Evolutionary conservation across 2,797 vertebrate genomes (phyloP), one percentile per base, ranked within the genome.

Genomic region (Centropyge bicolor): DNA sequence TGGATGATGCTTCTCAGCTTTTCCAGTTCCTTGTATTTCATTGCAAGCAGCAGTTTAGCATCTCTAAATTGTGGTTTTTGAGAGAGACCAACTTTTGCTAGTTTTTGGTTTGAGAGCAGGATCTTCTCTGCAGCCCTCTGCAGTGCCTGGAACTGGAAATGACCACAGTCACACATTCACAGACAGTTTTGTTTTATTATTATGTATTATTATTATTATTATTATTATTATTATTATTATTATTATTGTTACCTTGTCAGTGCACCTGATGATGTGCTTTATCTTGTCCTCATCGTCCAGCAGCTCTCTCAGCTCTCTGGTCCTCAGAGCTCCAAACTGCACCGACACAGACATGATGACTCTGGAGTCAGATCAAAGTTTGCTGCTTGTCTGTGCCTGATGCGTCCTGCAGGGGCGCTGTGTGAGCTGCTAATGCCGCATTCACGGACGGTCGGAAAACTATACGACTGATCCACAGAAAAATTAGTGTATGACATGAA

Each of bases 201-300:
- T 31, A 31, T 31, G n/a, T 4, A 31, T 31, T 4, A 31, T 31
- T 31, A 31, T 31, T 4, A 31, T 31, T 31, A 31, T 31, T 31
- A 31, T 2, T 4, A 31, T 31, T 31, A 31, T 31, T 31, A 31
- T 31, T 31, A 31, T 31, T 4, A 31, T 31, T 31, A 4, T 31
- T 31, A 31, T 2, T 31, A 31, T 31, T 31, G 4, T 31, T 31
- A 93, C 93, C 91, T 91, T 92, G 31, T 88, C 81, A 46, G 80
- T 89, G 36, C 75, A 38, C 20, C 70, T 82, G 76, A 89, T 48
- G 4, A 83, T 86, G 40, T 65, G 64, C n/a, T 61, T 77, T 0
- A 93, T 78, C 61, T 74, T 82, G 57, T 88, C 82, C 9, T 94
- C 93, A 9, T 93, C 88, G 8, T 91, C 80, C 73, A 94, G 77